Evolutionary conservation across 23 tunicate genomes (phyloP), one percentile per base, ranked within the genome.

Genomic region (Halocynthia aurantium): DNA sequence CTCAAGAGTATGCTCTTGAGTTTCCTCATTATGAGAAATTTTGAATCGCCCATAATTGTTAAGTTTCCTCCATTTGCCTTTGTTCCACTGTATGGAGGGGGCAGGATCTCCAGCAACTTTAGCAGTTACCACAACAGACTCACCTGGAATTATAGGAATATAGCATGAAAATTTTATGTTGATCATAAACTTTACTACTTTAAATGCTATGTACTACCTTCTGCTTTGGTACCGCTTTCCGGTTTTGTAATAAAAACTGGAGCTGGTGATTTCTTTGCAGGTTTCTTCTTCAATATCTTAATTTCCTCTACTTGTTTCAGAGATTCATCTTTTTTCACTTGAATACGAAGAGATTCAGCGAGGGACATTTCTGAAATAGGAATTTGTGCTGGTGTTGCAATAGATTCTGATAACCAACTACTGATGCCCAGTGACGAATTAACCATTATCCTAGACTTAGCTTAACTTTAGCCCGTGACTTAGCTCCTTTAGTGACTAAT

Each of bases 61-160:
- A 31, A 93, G 63, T 54, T 93, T 81, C 55, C 98, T 79, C 93
- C 98, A 86, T 61, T 93, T 93, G 51, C 98, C 98, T 62, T 93
- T 93, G 71, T 93, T 81, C 98, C 98, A 93, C 53, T 75, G 87
- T 22, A 93, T 88, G 19, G 77, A 68, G 22, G 98, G 98, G 9
- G 68, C 80, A 8, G 98, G 98, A 22, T 82, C 66, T 64, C 98
- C 98, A 31, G 72, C 65, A 20, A 93, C 96, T 22, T 80, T 71
- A 7, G 96, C 96, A 18, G 88, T 84, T 71, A 89, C 80, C 50
- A 64, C 82, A 22, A 74, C 88, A 50, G 83, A 63, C 9, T 54
- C 78, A 51, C 78, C 78, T 74, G 22, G 11, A 71, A 51, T 0
- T 68, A n/a, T 31, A 58, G 15, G 15, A 58, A 58, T 58, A 13